These are phyloP conservation scores for Ceyx melanurus DNA, from an alignment of 2,113 vertebrate species.

Conservation along the genomic window DNA sequence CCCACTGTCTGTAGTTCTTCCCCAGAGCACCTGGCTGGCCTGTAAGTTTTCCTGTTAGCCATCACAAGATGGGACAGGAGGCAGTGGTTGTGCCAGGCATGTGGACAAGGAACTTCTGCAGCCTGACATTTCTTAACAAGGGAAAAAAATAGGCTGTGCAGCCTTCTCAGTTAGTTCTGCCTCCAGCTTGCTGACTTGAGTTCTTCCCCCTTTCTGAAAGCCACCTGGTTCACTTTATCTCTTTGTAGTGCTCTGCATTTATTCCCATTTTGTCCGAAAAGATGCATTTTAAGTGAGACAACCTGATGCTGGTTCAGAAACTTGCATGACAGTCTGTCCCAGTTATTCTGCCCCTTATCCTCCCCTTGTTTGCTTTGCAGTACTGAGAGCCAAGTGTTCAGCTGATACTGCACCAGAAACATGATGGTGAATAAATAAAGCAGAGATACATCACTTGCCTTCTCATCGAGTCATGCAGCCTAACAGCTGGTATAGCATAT, in stretches of 20 bases:
- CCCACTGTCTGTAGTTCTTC: not conserved
- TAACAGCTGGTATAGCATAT: not conserved
- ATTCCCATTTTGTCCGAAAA: not conserved
- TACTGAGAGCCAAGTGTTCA: not conserved
- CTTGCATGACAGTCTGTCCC: accelerated
- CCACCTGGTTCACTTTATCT: not conserved
- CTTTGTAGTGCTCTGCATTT: not conserved
- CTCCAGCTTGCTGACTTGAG: not conserved
- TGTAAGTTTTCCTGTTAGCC: not conserved
- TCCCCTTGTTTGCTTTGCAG: accelerated
- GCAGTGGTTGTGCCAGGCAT: accelerated
- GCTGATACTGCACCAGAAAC: not conserved
- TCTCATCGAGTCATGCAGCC: not conserved
- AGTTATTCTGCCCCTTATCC: not conserved
- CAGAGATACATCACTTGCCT: not conserved
- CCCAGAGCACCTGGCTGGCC: not conserved
- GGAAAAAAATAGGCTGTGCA: not conserved
- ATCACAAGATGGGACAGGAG: not conserved
- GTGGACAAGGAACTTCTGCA: accelerated
- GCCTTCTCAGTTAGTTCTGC: not conserved
- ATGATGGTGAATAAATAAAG: not conserved
- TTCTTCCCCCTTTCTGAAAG: not conserved
- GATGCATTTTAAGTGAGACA: not conserved
- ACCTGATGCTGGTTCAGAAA: not conserved
- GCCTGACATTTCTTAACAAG: not conserved